Base-by-base conservation (phyloP, 2,113 vertebrate genomes). In the Odobenus rosmarus region DNA sequence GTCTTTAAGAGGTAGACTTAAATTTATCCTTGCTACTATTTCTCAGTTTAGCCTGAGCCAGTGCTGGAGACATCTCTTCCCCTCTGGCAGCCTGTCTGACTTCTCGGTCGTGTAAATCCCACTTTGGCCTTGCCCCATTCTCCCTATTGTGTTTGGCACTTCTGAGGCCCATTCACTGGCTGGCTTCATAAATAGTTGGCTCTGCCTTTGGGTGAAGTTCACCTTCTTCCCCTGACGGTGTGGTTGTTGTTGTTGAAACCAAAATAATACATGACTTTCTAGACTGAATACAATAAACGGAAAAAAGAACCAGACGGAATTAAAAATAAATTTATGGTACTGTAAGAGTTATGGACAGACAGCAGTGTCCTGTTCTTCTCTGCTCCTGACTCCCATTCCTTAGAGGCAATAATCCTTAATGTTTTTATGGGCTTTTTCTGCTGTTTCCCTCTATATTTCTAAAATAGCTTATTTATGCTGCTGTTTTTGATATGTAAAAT, bases 121-220 rank as follows among this genome's bases (percentile, higher is more conserved):
- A 51, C 46, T 95, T 76, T 94, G 96, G 94, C 84, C 76, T 89
- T 49, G 11, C 74, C 77, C 18, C 88, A 28, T 64, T 67, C 82
- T 86, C 55, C 74, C 93, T 94, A 91, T 93, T 97, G 95, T 97
- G 64, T 81, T 97, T 97, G 93, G 96, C 91, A 89, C 59, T 89
- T 95, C 79, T 69, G 77, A 93, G 31, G 55, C 64, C 91, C 81
- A 57, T 93, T 96, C 81, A 93, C 90, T 71, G 51, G 11, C 53
- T 93, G 71, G 49, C n/a, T 31, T 16, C 57, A 95, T 90, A 72
- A 93, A 62, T 39, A 69, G 57, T 21, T 93, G 93, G 53, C 77
- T 82, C 74, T 97, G 31, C 26, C 49, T 15, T 79, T 81, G 62
- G 53, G 67, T 82, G 72, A 93, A 95, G 77, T 90, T 95, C 64